Base-by-base conservation (phyloP, 1,140 invertebrate species). In the Drosophila eugracilis region DNA sequence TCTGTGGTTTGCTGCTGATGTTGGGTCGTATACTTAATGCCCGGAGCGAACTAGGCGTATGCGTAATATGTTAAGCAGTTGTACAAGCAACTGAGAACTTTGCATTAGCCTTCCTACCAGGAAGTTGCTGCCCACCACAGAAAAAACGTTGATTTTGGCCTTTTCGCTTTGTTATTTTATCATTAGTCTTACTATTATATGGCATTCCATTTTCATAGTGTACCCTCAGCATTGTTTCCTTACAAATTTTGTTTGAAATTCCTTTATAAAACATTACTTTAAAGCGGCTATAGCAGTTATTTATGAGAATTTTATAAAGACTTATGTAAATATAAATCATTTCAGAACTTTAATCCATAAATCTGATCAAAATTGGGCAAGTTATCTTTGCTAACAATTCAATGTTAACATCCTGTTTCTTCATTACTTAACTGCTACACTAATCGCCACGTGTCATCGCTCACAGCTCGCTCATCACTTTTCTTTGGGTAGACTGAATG, bases 11-110 rank as follows among this genome's bases (percentile, higher is more conserved):
- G n/a, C n/a, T 42, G 54, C 28, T 41, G 47, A 22, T 73, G 32
- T 41, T 19, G 66, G 50, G 50, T 75, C 63, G 75, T 78, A 78
- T 60, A 78, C 79, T 84, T 84, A 84, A 59, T 78, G 57, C 75
- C 34, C 41, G 50, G 49, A 41, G 52, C 69, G 53, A 70, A 59
- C 63, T 45, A 42, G 57, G 49, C 75, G 63, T 72, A 45, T 58
- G 45, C 49, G 52, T 78, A 66, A 74, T 70, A 76, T 70, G 62
- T 72, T 60, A 60, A 78, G 55, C 66, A 76, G 60, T 52, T 57
- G 32, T 37, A 26, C 44, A 66, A 44, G 57, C 49, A 72, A 72
- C 53, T 42, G 39, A 21, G 37, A 21, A 36, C 41, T 54, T 58
- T 47, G 47, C 57, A 75, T 66, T 62, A 44, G 48, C 69, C 52